Conservation (phyloP, 2,888 invertebrate genomes). For the Drosophila robusta region DNA sequence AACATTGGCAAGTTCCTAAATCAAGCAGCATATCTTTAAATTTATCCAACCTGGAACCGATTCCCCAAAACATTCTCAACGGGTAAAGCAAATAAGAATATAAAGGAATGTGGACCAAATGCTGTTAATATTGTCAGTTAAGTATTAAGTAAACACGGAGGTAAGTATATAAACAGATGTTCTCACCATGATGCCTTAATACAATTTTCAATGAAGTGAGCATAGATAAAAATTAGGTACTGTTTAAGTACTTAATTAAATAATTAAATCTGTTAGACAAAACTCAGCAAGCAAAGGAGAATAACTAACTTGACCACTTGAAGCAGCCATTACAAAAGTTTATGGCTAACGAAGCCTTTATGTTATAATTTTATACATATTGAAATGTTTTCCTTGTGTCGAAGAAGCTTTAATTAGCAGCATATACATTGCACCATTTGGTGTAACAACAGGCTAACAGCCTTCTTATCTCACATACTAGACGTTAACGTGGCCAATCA, state of each 20-base stretch:
- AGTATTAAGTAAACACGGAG: no score
- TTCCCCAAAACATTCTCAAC: not conserved
- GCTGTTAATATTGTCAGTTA: not conserved
- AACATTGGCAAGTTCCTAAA: slow-evolving; percentile 20
- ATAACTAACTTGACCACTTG: not conserved
- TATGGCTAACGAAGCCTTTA: no score
- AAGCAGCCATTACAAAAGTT: not conserved
- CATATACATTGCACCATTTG: slow-evolving; percentile 27
- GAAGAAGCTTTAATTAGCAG: slow-evolving; percentile 5
- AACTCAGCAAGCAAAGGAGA: not conserved
- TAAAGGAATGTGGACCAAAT: not conserved
- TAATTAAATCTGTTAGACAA: not conserved
- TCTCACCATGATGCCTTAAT: no score
- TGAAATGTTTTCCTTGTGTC: not conserved
- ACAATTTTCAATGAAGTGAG: no score
- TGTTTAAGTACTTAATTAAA: no score
- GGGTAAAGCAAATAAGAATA: not conserved
- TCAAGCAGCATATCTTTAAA: slow-evolving; percentile 5
- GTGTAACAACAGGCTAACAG: slow-evolving; percentile 35
- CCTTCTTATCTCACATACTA: slow-evolving; percentile 44
- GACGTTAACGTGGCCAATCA: slow-evolving; percentile 68
- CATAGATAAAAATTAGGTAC: no score
- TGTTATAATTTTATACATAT: no score
- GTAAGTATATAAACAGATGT: no score
- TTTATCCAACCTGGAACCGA: not conserved